Percentiles rank a stretch among this genome's conserved stretches.
These are phyloP conservation scores for Anser cygnoides DNA, from an alignment of 2,113 vertebrate species.

Conservation along the genomic window DNA sequence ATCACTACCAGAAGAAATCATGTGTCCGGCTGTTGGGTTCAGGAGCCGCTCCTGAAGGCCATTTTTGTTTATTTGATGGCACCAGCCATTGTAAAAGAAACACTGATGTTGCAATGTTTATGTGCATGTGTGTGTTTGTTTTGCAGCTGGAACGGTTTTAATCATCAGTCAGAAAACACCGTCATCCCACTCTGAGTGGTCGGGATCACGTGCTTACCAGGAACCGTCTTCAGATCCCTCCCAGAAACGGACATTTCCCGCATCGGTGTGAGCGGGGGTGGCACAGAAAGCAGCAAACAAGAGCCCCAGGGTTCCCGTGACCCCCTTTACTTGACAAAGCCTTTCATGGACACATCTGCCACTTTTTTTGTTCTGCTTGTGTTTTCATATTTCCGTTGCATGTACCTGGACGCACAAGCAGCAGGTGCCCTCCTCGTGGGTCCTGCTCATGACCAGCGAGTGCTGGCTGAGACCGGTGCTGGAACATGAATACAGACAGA, in stretches of 20 bases:
- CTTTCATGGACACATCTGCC: background rate
- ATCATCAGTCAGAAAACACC: background rate
- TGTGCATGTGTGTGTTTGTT: background rate
- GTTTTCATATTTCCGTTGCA: background rate
- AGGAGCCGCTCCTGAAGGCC: background rate
- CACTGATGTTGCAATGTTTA: background rate
- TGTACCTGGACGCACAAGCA: rapidly evolving
- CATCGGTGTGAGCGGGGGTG: background rate
- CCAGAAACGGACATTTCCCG: background rate
- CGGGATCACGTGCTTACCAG: background rate
- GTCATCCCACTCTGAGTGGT: rapidly evolving
- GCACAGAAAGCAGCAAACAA: background rate
- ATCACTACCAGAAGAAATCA: background rate
- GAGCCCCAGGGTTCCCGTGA: background rate
- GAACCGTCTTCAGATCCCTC: background rate
- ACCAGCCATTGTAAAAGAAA: background rate
- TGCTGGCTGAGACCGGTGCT: background rate
- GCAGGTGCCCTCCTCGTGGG: background rate
- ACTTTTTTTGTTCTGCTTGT: background rate
- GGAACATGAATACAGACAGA: background rate
- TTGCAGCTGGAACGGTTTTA: background rate
- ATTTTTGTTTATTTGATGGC: background rate
- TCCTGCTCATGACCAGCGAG: background rate
- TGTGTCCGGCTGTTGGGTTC: background rate
- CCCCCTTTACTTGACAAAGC: background rate